A percentile compares a stretch with the other conserved stretches of the same genome.
Evolutionary conservation across 1,140 invertebrate species (phyloP).

Genomic region (Philaenus spumarius): DNA sequence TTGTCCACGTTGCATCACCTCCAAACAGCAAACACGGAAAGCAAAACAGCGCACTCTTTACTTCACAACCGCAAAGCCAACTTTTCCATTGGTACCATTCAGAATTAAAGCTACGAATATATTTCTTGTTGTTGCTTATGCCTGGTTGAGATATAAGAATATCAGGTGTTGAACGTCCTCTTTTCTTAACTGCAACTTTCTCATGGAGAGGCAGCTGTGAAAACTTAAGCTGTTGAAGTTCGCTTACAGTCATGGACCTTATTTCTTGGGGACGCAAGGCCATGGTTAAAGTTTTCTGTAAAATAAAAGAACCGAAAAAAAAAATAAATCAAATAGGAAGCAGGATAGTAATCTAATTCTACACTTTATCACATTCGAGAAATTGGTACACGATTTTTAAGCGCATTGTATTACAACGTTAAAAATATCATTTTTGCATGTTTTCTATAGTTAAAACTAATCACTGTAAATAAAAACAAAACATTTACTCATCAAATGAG

Average conservation of each 20-base stretch:
- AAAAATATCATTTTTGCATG: too few species aligned
- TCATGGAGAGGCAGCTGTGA: slow-evolving; percentile 4
- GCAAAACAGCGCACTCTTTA: slow-evolving; percentile 27
- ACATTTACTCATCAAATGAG: too few species aligned
- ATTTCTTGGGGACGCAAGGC: background rate
- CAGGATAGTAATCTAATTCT: too few species aligned
- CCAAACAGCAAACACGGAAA: slow-evolving; percentile 28
- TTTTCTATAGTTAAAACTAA: too few species aligned
- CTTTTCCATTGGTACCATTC: slow-evolving; percentile 19
- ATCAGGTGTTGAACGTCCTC: slow-evolving; percentile 19
- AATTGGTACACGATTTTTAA: too few species aligned
- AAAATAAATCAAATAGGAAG: background rate
- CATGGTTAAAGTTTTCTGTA: background rate
- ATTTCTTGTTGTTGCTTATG: slow-evolving; percentile 21
- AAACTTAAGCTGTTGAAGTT: background rate
- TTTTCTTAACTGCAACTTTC: slow-evolving; percentile 21
- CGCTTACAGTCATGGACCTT: background rate
- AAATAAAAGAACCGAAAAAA: slow-evolving; percentile 2
- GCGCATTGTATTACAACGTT: too few species aligned
- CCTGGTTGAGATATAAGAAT: slow-evolving; percentile 16
- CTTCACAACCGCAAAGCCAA: slow-evolving; percentile 26
- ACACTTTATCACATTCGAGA: too few species aligned
- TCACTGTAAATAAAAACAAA: too few species aligned
- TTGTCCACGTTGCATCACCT: slow-evolving; percentile 24
- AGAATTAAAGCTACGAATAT: slow-evolving; percentile 19